phyloP scores from a whole-genome alignment of 2,888 invertebrate genomes.

The Leptinotarsa juncta region DNA sequence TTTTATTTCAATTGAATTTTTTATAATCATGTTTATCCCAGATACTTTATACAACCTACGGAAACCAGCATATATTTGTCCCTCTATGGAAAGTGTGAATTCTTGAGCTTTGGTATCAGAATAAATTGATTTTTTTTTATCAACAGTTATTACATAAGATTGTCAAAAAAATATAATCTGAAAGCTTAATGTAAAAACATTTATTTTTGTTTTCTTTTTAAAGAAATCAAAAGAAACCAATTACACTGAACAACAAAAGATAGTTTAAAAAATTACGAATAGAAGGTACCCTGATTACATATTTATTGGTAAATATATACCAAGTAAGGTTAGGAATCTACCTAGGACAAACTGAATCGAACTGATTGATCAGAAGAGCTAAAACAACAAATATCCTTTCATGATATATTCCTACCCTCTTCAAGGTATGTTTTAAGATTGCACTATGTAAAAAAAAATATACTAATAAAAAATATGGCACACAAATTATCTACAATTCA shows the following conservation, averaged over 20 bases:
- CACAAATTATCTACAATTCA: constrained; percentile 7
- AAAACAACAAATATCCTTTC: constrained; percentile 6
- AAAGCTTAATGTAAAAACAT: constrained; percentile 9
- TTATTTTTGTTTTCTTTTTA: constrained; percentile 6
- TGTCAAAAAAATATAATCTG: neutral
- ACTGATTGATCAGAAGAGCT: neutral
- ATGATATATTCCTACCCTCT: constrained; percentile 18
- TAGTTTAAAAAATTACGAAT: constrained; percentile 11
- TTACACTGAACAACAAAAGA: constrained; percentile 14
- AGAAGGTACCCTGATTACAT: constrained; percentile 38
- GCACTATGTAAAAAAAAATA: constrained; percentile 18
- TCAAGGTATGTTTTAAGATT: constrained; percentile 23
- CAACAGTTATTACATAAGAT: neutral
- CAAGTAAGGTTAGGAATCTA: neutral
- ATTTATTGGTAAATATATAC: constrained; percentile 16
- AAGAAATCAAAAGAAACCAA: constrained; percentile 15
- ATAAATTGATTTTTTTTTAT: neutral
- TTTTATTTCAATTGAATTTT: too few species aligned
- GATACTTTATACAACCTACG: too few species aligned
- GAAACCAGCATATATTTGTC: too few species aligned
- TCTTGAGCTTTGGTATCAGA: neutral
- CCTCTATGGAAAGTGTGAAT: too few species aligned
- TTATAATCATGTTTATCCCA: too few species aligned
- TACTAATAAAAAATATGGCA: constrained; percentile 3
- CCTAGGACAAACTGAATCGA: neutral